A percentile compares a stretch with the other conserved stretches of the same genome.
Conservation (phyloP, 2,888 invertebrate species). For the Drosophila pseudotakahashii region DNA sequence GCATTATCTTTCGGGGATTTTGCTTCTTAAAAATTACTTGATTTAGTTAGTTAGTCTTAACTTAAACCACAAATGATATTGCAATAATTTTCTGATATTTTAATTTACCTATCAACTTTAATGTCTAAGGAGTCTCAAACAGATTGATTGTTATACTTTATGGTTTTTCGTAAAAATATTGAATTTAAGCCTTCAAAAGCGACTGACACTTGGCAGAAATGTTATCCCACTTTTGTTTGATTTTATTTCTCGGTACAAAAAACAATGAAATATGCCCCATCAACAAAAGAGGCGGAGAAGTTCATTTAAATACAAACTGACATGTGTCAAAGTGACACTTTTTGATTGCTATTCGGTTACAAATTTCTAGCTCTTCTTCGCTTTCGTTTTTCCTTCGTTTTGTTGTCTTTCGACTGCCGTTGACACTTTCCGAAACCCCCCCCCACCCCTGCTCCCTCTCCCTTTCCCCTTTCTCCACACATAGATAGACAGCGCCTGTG, state of each 20-base stretch:
- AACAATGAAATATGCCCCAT: slow-evolving; percentile 53
- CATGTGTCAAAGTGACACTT: slow-evolving; percentile 76
- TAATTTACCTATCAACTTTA: background rate
- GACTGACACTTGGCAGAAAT: slow-evolving; percentile 16
- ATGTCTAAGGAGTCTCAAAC: background rate
- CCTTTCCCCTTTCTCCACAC: background rate
- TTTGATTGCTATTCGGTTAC: slow-evolving; percentile 65
- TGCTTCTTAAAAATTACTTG: background rate
- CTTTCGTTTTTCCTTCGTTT: slow-evolving; percentile 18
- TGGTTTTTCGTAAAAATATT: background rate
- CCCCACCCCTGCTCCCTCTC: too few species aligned
- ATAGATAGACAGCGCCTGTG: slow-evolving; percentile 49
- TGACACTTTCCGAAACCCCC: slow-evolving; percentile 59
- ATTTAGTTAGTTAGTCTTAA: too few species aligned
- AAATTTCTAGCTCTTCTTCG: slow-evolving; percentile 40
- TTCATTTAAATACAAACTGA: slow-evolving; percentile 77
- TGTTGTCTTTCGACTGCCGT: slow-evolving; percentile 43
- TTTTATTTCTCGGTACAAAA: slow-evolving; percentile 17
- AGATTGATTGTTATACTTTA: background rate
- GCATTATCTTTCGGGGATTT: slow-evolving; percentile 11
- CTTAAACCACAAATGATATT: too few species aligned
- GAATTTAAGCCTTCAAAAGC: slow-evolving; percentile 4
- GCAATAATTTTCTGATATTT: background rate
- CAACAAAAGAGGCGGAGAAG: slow-evolving; percentile 42
- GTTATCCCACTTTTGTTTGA: slow-evolving; percentile 7